Base-by-base conservation (phyloP, 1,140 invertebrate species). In the Streblospio benedicti region DNA sequence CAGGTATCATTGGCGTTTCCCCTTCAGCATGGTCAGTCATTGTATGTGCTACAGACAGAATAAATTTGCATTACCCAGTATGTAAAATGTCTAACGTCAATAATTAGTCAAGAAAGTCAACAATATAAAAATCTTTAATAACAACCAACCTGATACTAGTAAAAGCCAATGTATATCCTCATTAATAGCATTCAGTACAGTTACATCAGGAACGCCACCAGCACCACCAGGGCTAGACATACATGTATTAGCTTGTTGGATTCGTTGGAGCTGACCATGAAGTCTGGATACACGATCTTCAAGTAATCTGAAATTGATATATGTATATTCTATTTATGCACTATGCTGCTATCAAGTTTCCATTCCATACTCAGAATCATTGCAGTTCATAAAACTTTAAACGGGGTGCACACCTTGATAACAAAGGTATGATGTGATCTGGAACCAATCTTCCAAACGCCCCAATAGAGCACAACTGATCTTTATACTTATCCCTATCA, bases 101-200 rank as follows among this genome's bases (percentile, higher is more conserved):
- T 50, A 20, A 50, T 20, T 20, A 25, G 16, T 50, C 23, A 20
- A n/a, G n/a, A n/a, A n/a, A n/a, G n/a, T n/a, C n/a, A n/a, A n/a
- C n/a, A n/a, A n/a, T n/a, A n/a, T n/a, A n/a, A n/a, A n/a, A n/a
- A n/a, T n/a, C n/a, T n/a, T n/a, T n/a, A n/a, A n/a, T n/a, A n/a
- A n/a, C n/a, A 43, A 57, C 61, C 65, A 65, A 80, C 89, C 88
- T 61, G 87, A 79, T 55, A 92, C 85, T 59, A 94, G 81, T 2
- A 93, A 72, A 20, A 90, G 81, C 91, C 91, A 94, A 74, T 93
- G 90, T 1, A 94, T 74, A 79, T 94, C 90, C 79, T 94, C 90
- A 73, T 76, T 72, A 25, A 80, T 59, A 18, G 58, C 56, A 53
- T 69, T 78, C 12, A 90, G 69, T 53, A 67, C 53, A 20, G 66